Conservation (phyloP, 2,888 invertebrate species). For the Dasypolia templi region DNA sequence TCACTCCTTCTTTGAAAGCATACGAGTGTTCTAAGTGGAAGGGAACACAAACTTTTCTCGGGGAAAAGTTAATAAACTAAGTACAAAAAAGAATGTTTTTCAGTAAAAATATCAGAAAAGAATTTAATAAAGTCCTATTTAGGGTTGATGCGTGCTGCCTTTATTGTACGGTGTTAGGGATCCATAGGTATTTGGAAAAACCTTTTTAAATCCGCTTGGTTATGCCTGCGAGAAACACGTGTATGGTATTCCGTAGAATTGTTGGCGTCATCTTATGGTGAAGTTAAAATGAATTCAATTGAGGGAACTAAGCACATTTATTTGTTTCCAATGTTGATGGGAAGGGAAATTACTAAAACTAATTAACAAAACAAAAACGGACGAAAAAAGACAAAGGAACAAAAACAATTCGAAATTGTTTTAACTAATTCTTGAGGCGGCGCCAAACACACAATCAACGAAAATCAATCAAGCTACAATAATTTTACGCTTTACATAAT, state of each 20-base stretch:
- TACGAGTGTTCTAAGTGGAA: too few relatives aligned
- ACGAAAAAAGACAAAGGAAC: neutral
- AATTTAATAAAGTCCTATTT: constrained; percentile 63
- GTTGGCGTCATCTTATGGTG: neutral
- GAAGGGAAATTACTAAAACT: neutral
- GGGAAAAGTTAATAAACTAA: constrained; percentile 16
- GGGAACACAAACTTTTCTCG: too few relatives aligned
- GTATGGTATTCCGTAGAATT: neutral
- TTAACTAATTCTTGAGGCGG: neutral
- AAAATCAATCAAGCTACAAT: neutral
- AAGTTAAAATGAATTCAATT: neutral
- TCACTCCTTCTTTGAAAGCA: too few relatives aligned
- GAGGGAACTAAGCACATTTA: neutral
- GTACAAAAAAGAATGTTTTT: constrained; percentile 21
- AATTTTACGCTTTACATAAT: neutral
- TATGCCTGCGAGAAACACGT: constrained; percentile 19
- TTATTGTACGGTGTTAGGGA: constrained; percentile 28
- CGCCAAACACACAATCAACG: neutral
- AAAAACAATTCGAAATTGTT: too few relatives aligned
- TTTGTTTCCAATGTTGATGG: neutral
- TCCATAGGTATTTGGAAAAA: constrained; percentile 37
- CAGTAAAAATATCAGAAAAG: constrained; percentile 46
- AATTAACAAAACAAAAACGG: neutral
- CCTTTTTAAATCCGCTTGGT: constrained; percentile 24
- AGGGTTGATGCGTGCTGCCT: constrained; percentile 50